phyloP scores from a whole-genome alignment of 2,113 vertebrate genomes.

The Struthidea cinerea region DNA sequence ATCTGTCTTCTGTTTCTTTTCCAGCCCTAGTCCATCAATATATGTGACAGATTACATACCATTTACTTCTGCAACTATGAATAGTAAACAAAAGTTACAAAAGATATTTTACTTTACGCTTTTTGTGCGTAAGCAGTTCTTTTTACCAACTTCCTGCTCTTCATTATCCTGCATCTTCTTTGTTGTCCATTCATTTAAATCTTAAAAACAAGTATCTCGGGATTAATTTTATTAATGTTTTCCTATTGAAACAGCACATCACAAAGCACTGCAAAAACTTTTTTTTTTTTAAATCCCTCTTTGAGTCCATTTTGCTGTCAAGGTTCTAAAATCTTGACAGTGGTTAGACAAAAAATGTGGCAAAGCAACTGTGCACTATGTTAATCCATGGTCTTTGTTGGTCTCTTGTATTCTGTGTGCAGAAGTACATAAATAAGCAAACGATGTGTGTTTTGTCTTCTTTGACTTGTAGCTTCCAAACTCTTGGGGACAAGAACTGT shows the following conservation, averaged over 20 bases:
- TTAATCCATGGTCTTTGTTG: neutral
- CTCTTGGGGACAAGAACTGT: neutral
- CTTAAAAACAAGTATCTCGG: neutral
- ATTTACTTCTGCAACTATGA: neutral
- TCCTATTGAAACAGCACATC: neutral
- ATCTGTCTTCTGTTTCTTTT: slow-evolving; percentile 2
- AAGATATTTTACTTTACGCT: neutral
- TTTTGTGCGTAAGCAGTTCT: rapidly evolving
- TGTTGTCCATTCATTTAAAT: neutral
- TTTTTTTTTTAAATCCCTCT: neutral
- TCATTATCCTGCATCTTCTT: neutral
- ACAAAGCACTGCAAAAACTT: neutral
- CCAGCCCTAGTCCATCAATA: neutral
- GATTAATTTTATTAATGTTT: neutral
- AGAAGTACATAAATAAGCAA: neutral
- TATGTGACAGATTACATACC: neutral
- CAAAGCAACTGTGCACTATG: neutral
- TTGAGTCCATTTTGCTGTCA: neutral
- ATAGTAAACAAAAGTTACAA: neutral
- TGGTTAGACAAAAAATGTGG: neutral
- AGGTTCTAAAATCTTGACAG: neutral
- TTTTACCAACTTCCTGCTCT: neutral
- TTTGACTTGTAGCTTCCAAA: neutral
- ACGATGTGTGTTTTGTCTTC: neutral
- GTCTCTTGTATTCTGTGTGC: neutral